phyloP scores from a whole-genome alignment of 2,113 vertebrate species.

The Oryctolagus cuniculus region DNA sequence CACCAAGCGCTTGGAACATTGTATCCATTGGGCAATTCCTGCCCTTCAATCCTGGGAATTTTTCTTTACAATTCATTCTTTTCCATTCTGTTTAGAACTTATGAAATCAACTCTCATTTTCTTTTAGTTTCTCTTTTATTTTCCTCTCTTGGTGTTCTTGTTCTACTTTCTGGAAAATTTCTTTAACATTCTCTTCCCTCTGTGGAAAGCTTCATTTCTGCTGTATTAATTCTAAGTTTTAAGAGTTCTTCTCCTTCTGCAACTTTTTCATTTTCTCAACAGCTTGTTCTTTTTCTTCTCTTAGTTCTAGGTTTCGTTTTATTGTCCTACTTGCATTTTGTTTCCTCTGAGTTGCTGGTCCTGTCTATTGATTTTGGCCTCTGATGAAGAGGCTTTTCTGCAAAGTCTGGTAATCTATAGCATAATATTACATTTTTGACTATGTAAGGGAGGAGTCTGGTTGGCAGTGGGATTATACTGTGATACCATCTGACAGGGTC shows the following conservation, averaged over 20 bases:
- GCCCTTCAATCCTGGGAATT: neutral
- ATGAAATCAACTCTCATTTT: neutral
- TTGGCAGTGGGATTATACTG: neutral
- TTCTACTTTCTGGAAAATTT: slow-evolving; percentile 11
- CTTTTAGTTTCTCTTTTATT: neutral
- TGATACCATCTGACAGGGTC: neutral
- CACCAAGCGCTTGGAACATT: neutral
- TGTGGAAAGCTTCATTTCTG: neutral
- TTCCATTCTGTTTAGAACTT: slow-evolving; percentile 41
- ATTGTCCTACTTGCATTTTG: neutral
- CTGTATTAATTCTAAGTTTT: neutral
- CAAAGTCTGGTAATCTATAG: neutral
- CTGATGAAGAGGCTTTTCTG: neutral
- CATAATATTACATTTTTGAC: neutral
- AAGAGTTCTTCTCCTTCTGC: neutral
- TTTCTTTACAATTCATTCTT: neutral
- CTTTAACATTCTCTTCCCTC: slow-evolving; percentile 22
- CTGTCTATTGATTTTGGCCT: neutral
- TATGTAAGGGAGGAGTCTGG: neutral
- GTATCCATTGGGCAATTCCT: neutral
- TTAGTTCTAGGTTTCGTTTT: neutral
- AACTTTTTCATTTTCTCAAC: neutral
- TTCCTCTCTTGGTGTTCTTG: neutral
- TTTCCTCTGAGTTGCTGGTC: neutral
- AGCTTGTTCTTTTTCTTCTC: neutral